Evolutionary conservation across 2,113 vertebrate species (phyloP), one percentile per base, ranked within the genome.

Genomic region (Agapornis roseicollis): DNA sequence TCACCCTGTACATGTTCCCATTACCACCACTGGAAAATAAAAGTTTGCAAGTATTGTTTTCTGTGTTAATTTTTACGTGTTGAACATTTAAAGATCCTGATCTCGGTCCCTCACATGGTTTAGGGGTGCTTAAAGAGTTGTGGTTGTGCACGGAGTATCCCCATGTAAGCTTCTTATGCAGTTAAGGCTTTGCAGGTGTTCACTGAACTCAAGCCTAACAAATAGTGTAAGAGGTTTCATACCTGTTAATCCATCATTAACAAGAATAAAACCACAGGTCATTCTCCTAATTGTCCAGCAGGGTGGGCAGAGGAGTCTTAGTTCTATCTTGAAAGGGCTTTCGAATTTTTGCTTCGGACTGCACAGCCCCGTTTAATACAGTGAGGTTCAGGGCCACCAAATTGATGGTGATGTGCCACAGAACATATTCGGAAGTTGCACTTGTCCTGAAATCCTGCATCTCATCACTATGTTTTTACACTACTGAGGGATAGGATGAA

Each of bases 301-400:
- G 70, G 47, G 24, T 24, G 73, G 60, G 65, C 56, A 84, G 66
- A 68, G 64, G 37, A 76, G 35, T 33, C 15, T 61, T 33, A 23
- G 63, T 58, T 83, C 28, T 27, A 3, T 17, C 28, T 16, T 0
- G 3, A 27, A 61, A 49, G n/a, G 29, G 11, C 11, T 11, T 61
- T 76, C 27, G 27, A 35, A 8, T 18, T 29, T 41, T 39, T 39
- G 17, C 39, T 7, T 13, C 28, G 71, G 22, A 2, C 44, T 46
- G 33, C 37, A 19, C 20, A 50, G 28, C 31, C 28, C 52, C 17
- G 1, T 1, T 2, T 61, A 53, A 9, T 2, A 1, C 0, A 3
- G 22, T 14, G 52, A 37, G 31, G 28, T 11, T 84, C 13, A 11
- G 50, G 2, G 2, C 12, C 94, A 63, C 61, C 83, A 33, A 15